Evolutionary conservation across 1,140 invertebrate genomes (phyloP).

Genomic region (Heterodera carotae): DNA sequence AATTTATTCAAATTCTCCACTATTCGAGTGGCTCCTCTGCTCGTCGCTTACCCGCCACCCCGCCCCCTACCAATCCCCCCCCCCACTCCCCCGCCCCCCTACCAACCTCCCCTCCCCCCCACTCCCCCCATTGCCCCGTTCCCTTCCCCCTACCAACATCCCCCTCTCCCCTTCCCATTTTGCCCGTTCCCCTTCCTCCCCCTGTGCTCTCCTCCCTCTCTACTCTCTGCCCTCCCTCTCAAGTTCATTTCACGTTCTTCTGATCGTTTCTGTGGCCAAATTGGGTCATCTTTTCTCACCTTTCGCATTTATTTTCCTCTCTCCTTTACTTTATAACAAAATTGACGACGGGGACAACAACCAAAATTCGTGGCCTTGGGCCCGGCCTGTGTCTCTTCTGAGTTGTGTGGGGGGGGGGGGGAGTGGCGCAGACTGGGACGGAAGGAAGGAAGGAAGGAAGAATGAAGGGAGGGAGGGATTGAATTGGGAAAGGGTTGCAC

Average conservation of each 20-base stretch:
- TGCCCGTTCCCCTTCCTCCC: no score
- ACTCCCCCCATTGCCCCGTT: no score
- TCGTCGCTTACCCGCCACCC: no score
- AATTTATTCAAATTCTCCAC: not conserved
- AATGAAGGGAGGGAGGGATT: not conserved
- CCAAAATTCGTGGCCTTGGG: slow-evolving; percentile 16
- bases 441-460: slow-evolving; percentile 14
- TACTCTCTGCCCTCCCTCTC: no score
- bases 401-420: not conserved
- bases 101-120: no score
- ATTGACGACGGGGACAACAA: not conserved
- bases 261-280: not conserved
- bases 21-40: no score
- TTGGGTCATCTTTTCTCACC: not conserved
- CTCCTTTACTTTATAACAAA: not conserved
- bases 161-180: no score
- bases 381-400: not conserved
- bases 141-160: no score
- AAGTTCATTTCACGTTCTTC: no score
- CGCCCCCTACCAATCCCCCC: no score
- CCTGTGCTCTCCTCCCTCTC: no score
- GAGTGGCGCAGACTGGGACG: slow-evolving; percentile 15
- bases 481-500: slow-evolving; percentile 1
- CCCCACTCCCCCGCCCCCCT: no score
- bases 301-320: not conserved